These are phyloP conservation scores for Hyperopisus bebe DNA, from an alignment of 2,113 vertebrate species.

Conservation along the genomic window DNA sequence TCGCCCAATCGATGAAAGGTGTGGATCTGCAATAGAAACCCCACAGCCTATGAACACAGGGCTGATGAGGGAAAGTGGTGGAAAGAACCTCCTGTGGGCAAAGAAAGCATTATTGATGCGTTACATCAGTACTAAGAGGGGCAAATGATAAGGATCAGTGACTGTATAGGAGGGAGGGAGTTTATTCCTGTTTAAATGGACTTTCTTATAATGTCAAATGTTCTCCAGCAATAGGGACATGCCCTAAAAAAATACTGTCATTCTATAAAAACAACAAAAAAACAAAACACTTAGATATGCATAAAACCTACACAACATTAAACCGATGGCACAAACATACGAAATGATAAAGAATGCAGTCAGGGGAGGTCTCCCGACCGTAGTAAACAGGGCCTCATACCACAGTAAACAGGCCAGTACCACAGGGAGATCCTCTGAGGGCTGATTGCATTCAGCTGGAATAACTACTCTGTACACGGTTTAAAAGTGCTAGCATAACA, in stretches of 20 bases:
- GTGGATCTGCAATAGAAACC: not conserved
- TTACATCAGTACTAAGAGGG: not conserved
- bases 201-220: not conserved
- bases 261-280: conserved; percentile 12
- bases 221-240: not conserved
- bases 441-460: not conserved
- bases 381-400: not conserved
- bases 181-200: not conserved
- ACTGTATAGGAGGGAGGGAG: not conserved
- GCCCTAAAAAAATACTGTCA: conserved; percentile 26
- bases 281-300: conserved; percentile 2
- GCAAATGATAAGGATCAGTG: not conserved
- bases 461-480: not conserved
- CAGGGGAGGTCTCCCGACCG: not conserved
- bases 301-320: conserved; percentile 5
- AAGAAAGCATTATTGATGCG: not conserved
- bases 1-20: not conserved
- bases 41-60: not conserved
- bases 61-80: not conserved
- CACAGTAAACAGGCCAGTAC: not conserved
- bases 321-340: conserved; percentile 20
- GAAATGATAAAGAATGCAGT: not conserved
- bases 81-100: not conserved
- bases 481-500: conserved; percentile 32
- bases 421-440: not conserved